Base-by-base conservation (phyloP, 2,888 invertebrate species). In the Rambutsinella grinnellia region DNA sequence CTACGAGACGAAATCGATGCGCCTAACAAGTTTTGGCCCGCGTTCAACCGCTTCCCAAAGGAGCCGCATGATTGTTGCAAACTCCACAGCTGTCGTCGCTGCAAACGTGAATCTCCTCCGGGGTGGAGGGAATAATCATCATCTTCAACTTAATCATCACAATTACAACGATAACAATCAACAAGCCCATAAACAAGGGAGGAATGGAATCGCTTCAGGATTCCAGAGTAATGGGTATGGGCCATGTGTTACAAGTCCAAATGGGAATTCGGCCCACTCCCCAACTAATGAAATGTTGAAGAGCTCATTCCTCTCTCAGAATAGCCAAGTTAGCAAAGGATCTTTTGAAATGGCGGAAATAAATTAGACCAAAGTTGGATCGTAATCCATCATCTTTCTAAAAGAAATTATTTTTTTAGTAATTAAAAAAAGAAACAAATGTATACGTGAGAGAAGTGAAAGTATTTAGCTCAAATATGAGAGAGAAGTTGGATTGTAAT, bases 11-110 rank as follows among this genome's bases (percentile, higher is more conserved):
- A 81, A 78, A 71, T 82, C 82, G 17, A 61, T 82, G 60, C 36
- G 83, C 76, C 78, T 81, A 74, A 82, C 83, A 51, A 82, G 82
- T 56, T 72, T 80, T 76, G 79, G 82, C 47, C 81, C 83, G 8
- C 71, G 72, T 28, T 80, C 82, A 58, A 79, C 74, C n/a, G n/a
- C n/a, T 54, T 67, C 79, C 26, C 76, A 75, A 5, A 75, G 81
- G 15, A 26, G 24, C 49, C 63, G 26, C 51, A 62, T 67, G 49
- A 57, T 53, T 36, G 27, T 47, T 3, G 53, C 15, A 36, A 53
- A 49, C 28, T 21, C 13, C 24, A 53, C 54, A 44, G 61, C 61
- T 17, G 26, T 5, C n/a, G n/a, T n/a, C 17, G 49, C 61, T 26
- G 63, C 57, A 3, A 68, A 69, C 21, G 70, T 65, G 1, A 78